Evolutionary conservation across 2,797 vertebrate species (phyloP).

Genomic region (Telmatherina bonti): DNA sequence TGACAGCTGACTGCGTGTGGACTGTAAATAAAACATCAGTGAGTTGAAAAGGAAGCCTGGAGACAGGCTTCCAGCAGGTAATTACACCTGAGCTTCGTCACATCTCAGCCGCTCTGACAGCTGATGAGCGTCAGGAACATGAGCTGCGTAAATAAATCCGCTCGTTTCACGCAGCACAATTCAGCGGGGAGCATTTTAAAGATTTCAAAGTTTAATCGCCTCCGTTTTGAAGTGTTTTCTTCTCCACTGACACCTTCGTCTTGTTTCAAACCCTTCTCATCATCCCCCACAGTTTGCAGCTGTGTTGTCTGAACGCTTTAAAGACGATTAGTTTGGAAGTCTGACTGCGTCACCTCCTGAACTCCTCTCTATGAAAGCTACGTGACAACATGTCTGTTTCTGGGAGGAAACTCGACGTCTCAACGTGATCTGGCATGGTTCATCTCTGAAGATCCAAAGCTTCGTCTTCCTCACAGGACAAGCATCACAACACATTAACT

Average conservation of each 20-base stretch:
- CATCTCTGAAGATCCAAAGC: constrained; percentile 45
- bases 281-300: constrained; percentile 57
- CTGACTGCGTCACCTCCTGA: constrained; percentile 36
- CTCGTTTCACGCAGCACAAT: constrained; percentile 56
- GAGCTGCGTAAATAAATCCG: constrained; percentile 58
- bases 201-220: constrained; percentile 77
- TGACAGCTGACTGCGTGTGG: background rate
- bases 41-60: background rate
- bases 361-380: constrained; percentile 50
- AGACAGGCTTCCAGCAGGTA: constrained; percentile 24
- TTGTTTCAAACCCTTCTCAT: constrained; percentile 50
- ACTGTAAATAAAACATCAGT: constrained; percentile 25
- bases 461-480: constrained; percentile 8
- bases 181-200: constrained; percentile 74
- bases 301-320: constrained; percentile 21
- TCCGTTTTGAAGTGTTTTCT: constrained; percentile 62
- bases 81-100: constrained; percentile 21
- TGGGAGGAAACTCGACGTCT: constrained; percentile 14
- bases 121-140: background rate
- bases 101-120: constrained; percentile 46
- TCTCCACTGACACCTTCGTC: constrained; percentile 70
- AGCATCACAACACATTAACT: constrained; percentile 25
- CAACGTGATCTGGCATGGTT: constrained; percentile 28
- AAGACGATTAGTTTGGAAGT: constrained; percentile 50
- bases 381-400: constrained; percentile 50